phyloP scores from a whole-genome alignment of 2,797 vertebrate genomes.

The Amphiprion clarkii region DNA sequence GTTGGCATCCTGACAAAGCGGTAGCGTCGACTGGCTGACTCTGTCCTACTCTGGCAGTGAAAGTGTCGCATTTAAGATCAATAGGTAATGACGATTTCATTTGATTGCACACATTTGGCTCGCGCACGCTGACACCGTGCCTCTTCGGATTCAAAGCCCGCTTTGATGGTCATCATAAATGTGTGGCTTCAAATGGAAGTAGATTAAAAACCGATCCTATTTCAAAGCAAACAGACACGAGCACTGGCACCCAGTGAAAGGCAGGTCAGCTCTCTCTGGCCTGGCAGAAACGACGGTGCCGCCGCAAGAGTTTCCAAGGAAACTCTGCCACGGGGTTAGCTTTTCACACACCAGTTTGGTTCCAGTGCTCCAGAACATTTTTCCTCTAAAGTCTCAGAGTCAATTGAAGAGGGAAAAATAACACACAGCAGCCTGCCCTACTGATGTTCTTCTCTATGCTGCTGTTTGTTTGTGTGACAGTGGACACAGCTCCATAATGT shows the following conservation, averaged over 20 bases:
- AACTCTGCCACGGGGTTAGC: slow-evolving; percentile 74
- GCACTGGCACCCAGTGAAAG: slow-evolving; percentile 73
- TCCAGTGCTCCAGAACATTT: slow-evolving; percentile 73
- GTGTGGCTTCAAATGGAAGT: slow-evolving; percentile 66
- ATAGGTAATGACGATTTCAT: slow-evolving; percentile 50
- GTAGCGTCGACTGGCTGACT: slow-evolving; percentile 11
- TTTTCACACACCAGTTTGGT: slow-evolving; percentile 66
- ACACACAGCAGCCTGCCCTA: slow-evolving; percentile 56
- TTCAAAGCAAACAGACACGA: slow-evolving; percentile 64
- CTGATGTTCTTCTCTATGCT: slow-evolving; percentile 59
- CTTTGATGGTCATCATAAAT: slow-evolving; percentile 74
- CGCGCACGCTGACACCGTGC: slow-evolving; percentile 43
- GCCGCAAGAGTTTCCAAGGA: slow-evolving; percentile 76
- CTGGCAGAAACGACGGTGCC: slow-evolving; percentile 63
- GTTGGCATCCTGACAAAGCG: slow-evolving; percentile 36
- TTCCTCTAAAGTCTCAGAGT: slow-evolving; percentile 72
- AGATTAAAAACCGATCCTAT: slow-evolving; percentile 65
- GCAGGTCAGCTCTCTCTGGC: slow-evolving; percentile 66
- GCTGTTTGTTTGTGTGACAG: slow-evolving; percentile 72
- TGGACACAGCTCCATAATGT: slow-evolving; percentile 65
- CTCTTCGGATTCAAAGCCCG: slow-evolving; percentile 46
- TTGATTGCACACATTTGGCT: slow-evolving; percentile 59
- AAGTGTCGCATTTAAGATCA: slow-evolving; percentile 46
- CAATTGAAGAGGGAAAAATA: slow-evolving; percentile 69
- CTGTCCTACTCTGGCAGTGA: slow-evolving; percentile 40